Evolutionary conservation across 1,140 invertebrate genomes (phyloP), one percentile per base, ranked within the genome.

Genomic region (Drosophila truncata): DNA sequence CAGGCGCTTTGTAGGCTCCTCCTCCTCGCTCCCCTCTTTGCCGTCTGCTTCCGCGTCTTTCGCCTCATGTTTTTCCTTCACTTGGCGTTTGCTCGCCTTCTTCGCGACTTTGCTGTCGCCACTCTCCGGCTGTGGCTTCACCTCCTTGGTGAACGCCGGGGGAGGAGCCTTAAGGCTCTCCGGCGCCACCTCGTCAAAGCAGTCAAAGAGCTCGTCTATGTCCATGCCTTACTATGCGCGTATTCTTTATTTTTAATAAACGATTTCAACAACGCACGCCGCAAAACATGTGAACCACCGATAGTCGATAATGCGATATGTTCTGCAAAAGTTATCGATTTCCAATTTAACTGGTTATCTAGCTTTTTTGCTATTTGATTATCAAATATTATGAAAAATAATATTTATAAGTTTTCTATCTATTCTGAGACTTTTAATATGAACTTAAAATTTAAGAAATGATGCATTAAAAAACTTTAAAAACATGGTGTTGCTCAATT

Each of bases 151-250:
- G 16, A 27, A n/a, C 11, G 29, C 25, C 2, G 62, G 33, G 1
- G 65, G 27, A 2, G 75, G 70, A 11, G 33, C 33, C 50, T 55
- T 52, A 0, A 62, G 23, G 44, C 75, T 79, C 18, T 79, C 57
- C 4, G 77, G 46, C 27, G 76, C 61, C 37, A 55, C 79, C 27
- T 91, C 91, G 27, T 91, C 70, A 31, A 93, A 93, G 49, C 91
- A 91, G 46, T 83, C 74, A 47, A 93, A 93, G 25, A 93, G 29
- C n/a, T 93, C 92, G 16, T 93, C 92, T 25, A 93, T 80, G 39
- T 93, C 87, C 91, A 92, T 92, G 59, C 20, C 65, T 33, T 23
- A 11, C 8, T 23, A 0, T n/a, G 16, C 14, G 27, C 31, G 35
- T 20, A 41, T 29, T 66, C 16, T 7, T n/a, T 59, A 25, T 47